Evolutionary conservation across 2,888 invertebrate species (phyloP), one percentile per base, ranked within the genome.

Genomic region (Callyntrura guangdongensis): DNA sequence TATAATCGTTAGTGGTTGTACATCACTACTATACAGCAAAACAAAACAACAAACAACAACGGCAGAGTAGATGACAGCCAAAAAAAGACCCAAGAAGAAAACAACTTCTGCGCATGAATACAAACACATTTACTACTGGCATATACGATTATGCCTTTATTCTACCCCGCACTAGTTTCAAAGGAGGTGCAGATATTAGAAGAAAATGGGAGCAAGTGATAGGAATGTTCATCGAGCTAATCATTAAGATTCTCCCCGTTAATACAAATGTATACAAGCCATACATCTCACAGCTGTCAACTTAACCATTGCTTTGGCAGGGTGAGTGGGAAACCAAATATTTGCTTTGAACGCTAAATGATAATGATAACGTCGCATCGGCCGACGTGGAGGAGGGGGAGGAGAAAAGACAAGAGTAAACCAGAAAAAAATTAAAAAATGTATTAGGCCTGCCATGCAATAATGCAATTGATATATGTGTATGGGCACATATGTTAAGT

Each of bases 231-330:
- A 82, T 88, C 72, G 79, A 79, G 82, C 72, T 88, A 82, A 88
- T 88, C 87, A 88, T 88, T 88, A 88, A 88, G 87, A 88, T 82
- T 88, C 82, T 82, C 69, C 53, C 79, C 72, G 81, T 82, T 81
- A 82, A 81, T 88, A 88, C 82, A 69, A 82, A 81, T 88, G 72
- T 88, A 88, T 88, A 88, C 81, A 88, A 22, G 82, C 82, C 87
- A 82, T 88, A 88, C 81, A 88, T 88, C 87, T 88, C 87, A 47
- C 87, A 88, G 87, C 87, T 88, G 87, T 88, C 87, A 88, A 88
- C 82, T 72, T 82, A 81, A 82, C 87, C 82, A 82, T 74, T 53
- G 69, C 81, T 88, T 88, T 88, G 87, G 81, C 87, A 88, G 81
- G 14, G 67, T 47, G 59, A 27, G 49, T 69, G 87, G 82, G 56